Evolutionary conservation across 2,113 vertebrate species (phyloP).

Genomic region (Pogonocichla stellata): DNA sequence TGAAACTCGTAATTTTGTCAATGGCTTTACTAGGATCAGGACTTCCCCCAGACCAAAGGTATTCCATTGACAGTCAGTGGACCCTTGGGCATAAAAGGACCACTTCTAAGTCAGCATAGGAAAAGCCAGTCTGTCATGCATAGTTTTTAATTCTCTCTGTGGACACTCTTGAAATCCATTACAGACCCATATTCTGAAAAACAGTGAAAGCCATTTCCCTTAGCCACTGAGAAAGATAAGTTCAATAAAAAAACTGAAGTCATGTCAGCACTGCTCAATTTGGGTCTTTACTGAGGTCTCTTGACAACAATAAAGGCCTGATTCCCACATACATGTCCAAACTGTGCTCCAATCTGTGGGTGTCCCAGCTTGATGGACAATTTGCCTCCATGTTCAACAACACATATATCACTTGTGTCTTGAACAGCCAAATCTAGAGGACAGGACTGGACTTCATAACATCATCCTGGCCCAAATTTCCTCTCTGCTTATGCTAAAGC

Average conservation of each 20-base stretch:
- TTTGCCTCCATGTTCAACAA: neutral
- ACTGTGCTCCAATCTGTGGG: neutral
- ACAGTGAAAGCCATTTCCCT: neutral
- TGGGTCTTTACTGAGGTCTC: neutral
- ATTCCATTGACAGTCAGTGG: neutral
- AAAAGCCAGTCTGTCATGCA: neutral
- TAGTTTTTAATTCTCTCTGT: neutral
- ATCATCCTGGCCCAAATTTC: neutral
- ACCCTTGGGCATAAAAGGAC: neutral
- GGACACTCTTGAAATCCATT: neutral
- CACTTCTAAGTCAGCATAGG: neutral
- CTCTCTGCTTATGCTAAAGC: neutral
- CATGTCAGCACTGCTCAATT: neutral
- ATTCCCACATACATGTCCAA: neutral
- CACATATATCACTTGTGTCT: neutral
- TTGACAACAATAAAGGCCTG: neutral
- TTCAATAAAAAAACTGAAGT: constrained; percentile 7
- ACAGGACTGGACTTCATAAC: neutral
- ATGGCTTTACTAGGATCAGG: neutral
- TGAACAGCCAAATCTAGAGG: neutral
- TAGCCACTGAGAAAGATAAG: neutral
- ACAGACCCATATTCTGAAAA: neutral
- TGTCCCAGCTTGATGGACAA: neutral
- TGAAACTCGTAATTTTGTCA: constrained; percentile 7
- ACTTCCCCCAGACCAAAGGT: neutral